These are phyloP conservation scores for Pogonomyrmex barbatus DNA, from an alignment of 1,140 invertebrate species.

Conservation along the genomic window DNA sequence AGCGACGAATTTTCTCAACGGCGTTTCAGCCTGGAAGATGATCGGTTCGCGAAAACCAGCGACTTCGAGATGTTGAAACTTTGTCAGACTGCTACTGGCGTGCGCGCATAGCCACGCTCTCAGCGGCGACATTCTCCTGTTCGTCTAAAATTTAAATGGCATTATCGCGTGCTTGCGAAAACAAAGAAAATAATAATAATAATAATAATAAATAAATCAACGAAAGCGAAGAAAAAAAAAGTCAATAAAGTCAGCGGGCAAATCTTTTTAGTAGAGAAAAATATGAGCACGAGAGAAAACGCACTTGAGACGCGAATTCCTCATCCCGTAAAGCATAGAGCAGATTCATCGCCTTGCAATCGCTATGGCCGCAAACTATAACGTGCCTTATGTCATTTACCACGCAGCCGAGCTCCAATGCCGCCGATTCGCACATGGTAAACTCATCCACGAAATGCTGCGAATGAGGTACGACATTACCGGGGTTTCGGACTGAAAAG, in stretches of 20 bases:
- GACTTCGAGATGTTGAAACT: conserved; percentile 92
- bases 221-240: background rate
- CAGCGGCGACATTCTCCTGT: conserved; percentile 94
- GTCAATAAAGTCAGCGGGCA: background rate
- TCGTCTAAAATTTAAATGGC: conserved; percentile 86
- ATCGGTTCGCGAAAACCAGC: conserved; percentile 91
- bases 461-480: conserved; percentile 96
- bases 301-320: conserved; percentile 90
- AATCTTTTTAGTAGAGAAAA: background rate
- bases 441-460: conserved; percentile 94
- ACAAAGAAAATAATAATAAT: background rate
- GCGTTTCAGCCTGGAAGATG: conserved; percentile 94
- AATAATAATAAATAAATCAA: too few species aligned
- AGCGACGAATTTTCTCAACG: conserved; percentile 94
- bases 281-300: background rate
- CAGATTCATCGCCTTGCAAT: conserved; percentile 99
- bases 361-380: conserved; percentile 98
- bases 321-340: conserved; percentile 93
- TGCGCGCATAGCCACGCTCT: conserved; percentile 96
- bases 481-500: conserved; percentile 95
- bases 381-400: conserved; percentile 97
- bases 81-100: conserved; percentile 92
- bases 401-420: conserved; percentile 96
- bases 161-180: background rate
- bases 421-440: conserved; percentile 97